Conservation (phyloP, 2,113 vertebrate genomes). For the Myrmecobius fasciatus region DNA sequence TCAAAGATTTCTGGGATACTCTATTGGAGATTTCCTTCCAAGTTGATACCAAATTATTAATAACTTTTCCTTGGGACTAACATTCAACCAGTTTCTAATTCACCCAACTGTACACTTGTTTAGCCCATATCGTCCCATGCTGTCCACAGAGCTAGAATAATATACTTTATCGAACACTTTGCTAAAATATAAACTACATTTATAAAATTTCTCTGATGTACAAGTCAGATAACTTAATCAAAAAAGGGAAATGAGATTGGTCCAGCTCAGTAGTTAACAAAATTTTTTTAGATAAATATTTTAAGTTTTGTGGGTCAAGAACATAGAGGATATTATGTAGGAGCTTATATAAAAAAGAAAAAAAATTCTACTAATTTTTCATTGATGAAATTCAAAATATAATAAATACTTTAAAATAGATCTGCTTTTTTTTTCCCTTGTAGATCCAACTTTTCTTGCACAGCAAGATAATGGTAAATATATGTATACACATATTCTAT, state of each 20-base stretch:
- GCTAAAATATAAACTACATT: background rate
- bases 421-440: no score
- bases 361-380: background rate
- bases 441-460: no score
- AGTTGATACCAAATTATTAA: background rate
- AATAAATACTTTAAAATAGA: background rate
- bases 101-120: background rate
- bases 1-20: background rate
- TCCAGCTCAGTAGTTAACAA: background rate
- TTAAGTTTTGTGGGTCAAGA: background rate
- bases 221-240: background rate
- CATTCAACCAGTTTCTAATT: background rate
- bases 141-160: background rate
- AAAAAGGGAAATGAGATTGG: background rate
- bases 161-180: background rate
- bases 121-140: background rate
- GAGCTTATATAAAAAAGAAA: background rate
- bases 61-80: background rate
- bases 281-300: background rate
- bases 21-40: background rate
- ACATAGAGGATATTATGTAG: background rate
- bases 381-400: background rate
- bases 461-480: no score
- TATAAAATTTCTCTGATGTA: background rate
- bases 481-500: no score